Evolutionary conservation across 2,797 vertebrate species (phyloP), one percentile per base, ranked within the genome.

Genomic region (Myripristis jacobus): DNA sequence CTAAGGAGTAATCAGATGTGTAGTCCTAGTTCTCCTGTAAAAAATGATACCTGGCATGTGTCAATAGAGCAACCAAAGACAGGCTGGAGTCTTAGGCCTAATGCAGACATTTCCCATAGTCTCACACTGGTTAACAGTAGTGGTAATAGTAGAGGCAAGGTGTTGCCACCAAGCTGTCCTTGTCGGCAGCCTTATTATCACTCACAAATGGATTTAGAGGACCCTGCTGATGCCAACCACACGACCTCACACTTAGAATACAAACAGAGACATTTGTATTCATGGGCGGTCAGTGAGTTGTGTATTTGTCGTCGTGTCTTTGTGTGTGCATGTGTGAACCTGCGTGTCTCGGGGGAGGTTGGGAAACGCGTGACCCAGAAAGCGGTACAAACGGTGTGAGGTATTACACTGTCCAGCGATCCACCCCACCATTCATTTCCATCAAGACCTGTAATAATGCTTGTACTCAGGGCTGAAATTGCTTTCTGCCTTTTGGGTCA

Each of bases 381-480:
- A 89, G 77, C 34, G 36, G 70, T 61, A 75, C 78, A 48, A 77
- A 73, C 56, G 70, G 76, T 73, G 81, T 92, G 87, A 94, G 89
- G 90, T 89, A 92, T 88, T 81, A 84, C 87, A 86, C 87, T 85
- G 92, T 88, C 88, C 68, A 79, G 92, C 73, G 83, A 74, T 56
- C 59, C 62, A 29, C 51, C 71, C 67, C 75, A 53, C 79, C 78
- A 87, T 89, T 87, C 85, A 85, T 90, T 93, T 86, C 89, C 80
- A 89, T 92, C 80, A 89, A 52, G 83, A 91, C 88, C 91, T 90
- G 82, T 81, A 92, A 84, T 92, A 91, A 84, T 75, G 82, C 91
- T 88, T 85, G 93, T 94, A 90, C 91, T 92, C 90, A 27, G 68
- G 63, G 89, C 90, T 88, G 88, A 93, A 94, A 95, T 95, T 94